Evolutionary conservation across 92 coral and sea anemone species (phyloP).

Genomic region (Paragorgia papillata): DNA sequence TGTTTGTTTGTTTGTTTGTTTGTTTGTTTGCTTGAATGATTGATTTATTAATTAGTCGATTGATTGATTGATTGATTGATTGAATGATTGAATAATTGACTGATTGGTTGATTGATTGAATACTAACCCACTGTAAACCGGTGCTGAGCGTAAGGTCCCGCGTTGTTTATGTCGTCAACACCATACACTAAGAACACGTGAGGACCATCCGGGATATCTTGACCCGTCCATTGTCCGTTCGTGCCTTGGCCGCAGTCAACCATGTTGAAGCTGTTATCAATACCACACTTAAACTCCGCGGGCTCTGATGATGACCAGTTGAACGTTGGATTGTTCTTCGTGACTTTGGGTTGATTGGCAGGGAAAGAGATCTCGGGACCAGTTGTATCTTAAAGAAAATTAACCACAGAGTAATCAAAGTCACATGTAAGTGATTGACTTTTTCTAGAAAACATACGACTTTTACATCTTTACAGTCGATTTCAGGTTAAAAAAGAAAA

Average conservation of each 20-base stretch:
- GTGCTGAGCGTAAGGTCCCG: slow-evolving; percentile 27
- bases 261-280: slow-evolving; percentile 2
- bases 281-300: slow-evolving; percentile 10
- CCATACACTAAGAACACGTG: slow-evolving; percentile 23
- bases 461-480: too few relatives aligned
- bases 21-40: too few relatives aligned
- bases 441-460: too few relatives aligned
- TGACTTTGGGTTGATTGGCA: slow-evolving; percentile 5
- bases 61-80: too few relatives aligned
- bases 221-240: neutral
- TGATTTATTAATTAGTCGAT: too few relatives aligned
- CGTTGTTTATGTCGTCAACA: neutral
- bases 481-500: too few relatives aligned
- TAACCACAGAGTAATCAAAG: too few relatives aligned
- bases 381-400: neutral
- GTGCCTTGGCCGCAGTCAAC: neutral
- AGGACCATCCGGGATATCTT: slow-evolving; percentile 1
- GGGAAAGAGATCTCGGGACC: neutral
- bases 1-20: too few relatives aligned
- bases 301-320: slow-evolving; percentile 9
- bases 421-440: too few relatives aligned
- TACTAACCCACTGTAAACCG: too few relatives aligned
- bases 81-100: too few relatives aligned
- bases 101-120: too few relatives aligned
- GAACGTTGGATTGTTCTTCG: slow-evolving; percentile 12